Conservation (phyloP, 2,113 vertebrate genomes). For the Columba janthina region DNA sequence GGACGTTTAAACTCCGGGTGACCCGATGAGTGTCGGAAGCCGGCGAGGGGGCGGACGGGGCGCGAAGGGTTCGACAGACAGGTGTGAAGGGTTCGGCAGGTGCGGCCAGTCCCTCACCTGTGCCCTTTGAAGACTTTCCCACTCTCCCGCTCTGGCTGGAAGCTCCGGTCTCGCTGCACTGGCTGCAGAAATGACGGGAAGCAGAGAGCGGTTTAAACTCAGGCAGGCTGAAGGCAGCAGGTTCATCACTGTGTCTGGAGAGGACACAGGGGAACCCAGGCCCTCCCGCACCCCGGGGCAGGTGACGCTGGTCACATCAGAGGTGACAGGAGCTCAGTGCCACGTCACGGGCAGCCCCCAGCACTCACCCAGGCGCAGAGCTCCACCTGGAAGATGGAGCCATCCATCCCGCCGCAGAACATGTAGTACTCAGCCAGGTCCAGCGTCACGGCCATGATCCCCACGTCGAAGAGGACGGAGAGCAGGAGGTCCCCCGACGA, state of each 20-base stretch:
- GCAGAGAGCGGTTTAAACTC: background rate
- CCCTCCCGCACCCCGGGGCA: background rate
- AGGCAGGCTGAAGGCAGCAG: background rate
- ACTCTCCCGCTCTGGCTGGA: slow-evolving; percentile 84
- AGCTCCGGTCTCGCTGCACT: slow-evolving; percentile 83
- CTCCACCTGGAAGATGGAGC: slow-evolving; percentile 92
- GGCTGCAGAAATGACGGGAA: slow-evolving; percentile 73
- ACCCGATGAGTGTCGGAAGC: background rate
- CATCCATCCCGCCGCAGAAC: slow-evolving; percentile 92
- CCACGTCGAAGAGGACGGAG: slow-evolving; percentile 90
- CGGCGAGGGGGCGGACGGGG: background rate
- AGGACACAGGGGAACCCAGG: background rate
- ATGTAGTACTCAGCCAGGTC: slow-evolving; percentile 92
- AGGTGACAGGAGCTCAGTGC: background rate
- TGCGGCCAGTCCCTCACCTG: slow-evolving; percentile 74
- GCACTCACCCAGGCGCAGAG: slow-evolving; percentile 86
- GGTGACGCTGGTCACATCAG: background rate
- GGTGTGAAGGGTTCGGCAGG: background rate
- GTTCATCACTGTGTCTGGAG: background rate
- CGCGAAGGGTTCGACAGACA: background rate
- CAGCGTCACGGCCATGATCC: slow-evolving; percentile 91
- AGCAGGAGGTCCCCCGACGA: slow-evolving; percentile 92
- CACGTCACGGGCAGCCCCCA: background rate
- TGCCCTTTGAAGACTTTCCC: slow-evolving; percentile 93
- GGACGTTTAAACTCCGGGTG: background rate